Evolutionary conservation across 92 coral and sea anemone species (phyloP), one percentile per base, ranked within the genome.

Genomic region (Porites lobata): DNA sequence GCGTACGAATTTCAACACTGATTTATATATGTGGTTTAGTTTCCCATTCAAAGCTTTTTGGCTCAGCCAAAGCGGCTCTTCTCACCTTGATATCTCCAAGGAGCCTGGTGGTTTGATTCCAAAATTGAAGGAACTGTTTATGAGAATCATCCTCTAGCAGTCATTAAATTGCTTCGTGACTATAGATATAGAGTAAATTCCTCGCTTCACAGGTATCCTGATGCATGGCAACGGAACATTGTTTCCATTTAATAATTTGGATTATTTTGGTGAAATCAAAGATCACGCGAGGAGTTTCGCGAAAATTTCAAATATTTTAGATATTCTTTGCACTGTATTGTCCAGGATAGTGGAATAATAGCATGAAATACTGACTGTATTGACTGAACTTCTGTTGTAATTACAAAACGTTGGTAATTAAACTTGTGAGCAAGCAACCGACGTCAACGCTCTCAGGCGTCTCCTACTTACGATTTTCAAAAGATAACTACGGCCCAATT

Each of bases 221-320:
- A 5, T 10, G 65, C 65, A 61, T 1, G 14, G 65, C 65, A 61
- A 61, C 2, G 65, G 65, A 61, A 61, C 65, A 61, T 61, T 61
- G 13, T 11, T 61, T 61, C n/a, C 65, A 61, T 2, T 61, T 61
- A 12, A 61, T 61, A 61, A 61, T 61, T 61, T 29, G 32, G 3
- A 61, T 61, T 61, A 4, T 12, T 61, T 61, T 61, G 14, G 65
- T 12, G 65, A 61, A 61, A 61, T 61, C 65, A 61, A 61, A 61
- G 65, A 61, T 61, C 65, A 61, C 65, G 14, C 65, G 65, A 61
- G 65, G 65, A 61, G 65, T 8, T 61, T 61, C 65, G 65, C 65
- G 4, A 61, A 61, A 61, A 61, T 12, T 61, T 61, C 65, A 61
- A 61, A 18, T 61, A 61, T 61, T 61, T 12, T 61, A 12, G 65